Base-by-base conservation (phyloP, 2,797 vertebrate genomes). In the Hippocampus kuda region DNA sequence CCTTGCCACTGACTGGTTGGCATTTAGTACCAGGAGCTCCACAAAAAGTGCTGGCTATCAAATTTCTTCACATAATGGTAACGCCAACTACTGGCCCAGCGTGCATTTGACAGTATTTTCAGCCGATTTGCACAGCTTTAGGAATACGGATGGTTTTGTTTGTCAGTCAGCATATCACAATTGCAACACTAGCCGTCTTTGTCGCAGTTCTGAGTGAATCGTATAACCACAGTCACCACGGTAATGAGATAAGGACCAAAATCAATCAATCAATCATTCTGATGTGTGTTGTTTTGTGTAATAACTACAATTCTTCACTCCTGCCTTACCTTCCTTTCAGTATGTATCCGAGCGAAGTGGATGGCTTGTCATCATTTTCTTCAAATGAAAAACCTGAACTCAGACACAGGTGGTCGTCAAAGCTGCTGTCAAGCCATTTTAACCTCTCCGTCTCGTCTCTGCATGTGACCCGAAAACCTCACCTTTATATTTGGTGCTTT, bases 341-440 rank as follows among this genome's bases (percentile, higher is more conserved):
- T 2, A 18, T 48, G 34, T 22, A 63, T 12, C 60, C 9, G 24
- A n/a, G 13, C 8, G 11, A 41, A 42, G 61, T n/a, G 22, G 10
- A 20, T 38, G 59, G 16, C 16, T 34, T 41, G 30, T 22, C 30
- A n/a, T 63, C 34, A 41, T 38, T 62, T 41, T 20, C 13, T 41
- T n/a, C 7, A 41, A 22, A 11, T 38, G 10, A 62, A 62, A 62
- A 38, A 41, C 7, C 60, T 15, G 34, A 22, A 13, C 34, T 63
- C 20, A 63, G 61, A 63, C 71, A 59, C 22, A 24, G 67, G 70
- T 76, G 69, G 71, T 71, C 74, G 76, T 83, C 76, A 77, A 66
- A 81, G 81, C 78, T 66, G 76, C 76, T 84, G 79, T 88, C 84
- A 82, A 77, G 72, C 70, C 66, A 77, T 72, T 88, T 86, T 83